Evolutionary conservation across 1,140 invertebrate genomes (phyloP).

Genomic region (Drosophila grimshawi): DNA sequence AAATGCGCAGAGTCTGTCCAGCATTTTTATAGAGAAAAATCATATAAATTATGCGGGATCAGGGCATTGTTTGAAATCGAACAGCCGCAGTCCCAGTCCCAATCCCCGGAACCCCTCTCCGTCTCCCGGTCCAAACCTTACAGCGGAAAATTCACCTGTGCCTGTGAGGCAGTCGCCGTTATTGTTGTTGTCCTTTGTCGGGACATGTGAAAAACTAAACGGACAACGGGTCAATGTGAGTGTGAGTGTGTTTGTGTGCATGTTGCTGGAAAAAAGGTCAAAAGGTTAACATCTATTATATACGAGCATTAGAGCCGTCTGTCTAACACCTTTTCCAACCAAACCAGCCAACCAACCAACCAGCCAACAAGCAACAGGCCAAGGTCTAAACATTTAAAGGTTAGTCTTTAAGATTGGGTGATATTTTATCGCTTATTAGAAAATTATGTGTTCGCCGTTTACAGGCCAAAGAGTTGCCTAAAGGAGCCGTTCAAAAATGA

Average conservation of each 20-base stretch:
- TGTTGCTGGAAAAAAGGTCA: slow-evolving; percentile 59
- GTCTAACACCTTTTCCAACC: slow-evolving; percentile 62
- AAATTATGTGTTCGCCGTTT: slow-evolving; percentile 58
- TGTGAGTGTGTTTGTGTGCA: neutral
- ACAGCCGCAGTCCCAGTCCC: slow-evolving; percentile 21
- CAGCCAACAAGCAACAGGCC: slow-evolving; percentile 12
- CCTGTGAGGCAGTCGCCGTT: slow-evolving; percentile 13
- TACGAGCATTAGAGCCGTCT: slow-evolving; percentile 36
- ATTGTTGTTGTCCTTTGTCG: slow-evolving; percentile 53
- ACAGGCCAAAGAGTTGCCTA: slow-evolving; percentile 24
- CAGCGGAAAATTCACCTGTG: slow-evolving; percentile 69
- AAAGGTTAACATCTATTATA: slow-evolving; percentile 56
- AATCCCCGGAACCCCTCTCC: neutral
- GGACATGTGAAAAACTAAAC: slow-evolving; percentile 62
- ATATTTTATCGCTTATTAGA: slow-evolving; percentile 83
- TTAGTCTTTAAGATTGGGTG: slow-evolving; percentile 46
- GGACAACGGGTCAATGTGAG: slow-evolving; percentile 39
- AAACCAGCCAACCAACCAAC: slow-evolving; percentile 22
- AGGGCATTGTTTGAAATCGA: slow-evolving; percentile 66
- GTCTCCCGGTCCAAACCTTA: slow-evolving; percentile 15
- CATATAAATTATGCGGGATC: slow-evolving; percentile 83
- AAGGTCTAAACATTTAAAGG: slow-evolving; percentile 28
- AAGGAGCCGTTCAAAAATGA: slow-evolving; percentile 23
- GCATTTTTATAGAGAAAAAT: slow-evolving; percentile 74
- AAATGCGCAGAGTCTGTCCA: slow-evolving; percentile 52